Evolutionary conservation across 2,888 invertebrate genomes (phyloP), one percentile per base, ranked within the genome.

Genomic region (Netelia virgata): DNA sequence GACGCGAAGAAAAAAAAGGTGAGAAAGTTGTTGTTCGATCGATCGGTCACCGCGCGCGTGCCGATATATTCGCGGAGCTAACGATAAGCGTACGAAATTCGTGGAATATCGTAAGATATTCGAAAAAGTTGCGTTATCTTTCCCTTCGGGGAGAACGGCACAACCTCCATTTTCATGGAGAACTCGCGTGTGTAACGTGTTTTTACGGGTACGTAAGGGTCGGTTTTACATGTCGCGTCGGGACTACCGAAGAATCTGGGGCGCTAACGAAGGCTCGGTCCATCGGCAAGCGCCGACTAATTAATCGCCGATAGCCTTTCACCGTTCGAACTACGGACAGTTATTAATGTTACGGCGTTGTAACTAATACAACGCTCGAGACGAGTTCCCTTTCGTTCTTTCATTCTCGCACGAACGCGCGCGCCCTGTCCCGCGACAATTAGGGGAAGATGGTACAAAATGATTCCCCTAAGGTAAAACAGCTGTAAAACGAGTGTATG

Each of bases 271-370:
- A 84, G 79, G 84, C 61, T 68, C 72, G 73, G 61, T 10, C 72
- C 59, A 18, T n/a, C 43, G 77, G 64, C 87, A 89, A 89, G 90
- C 89, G 78, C 36, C 72, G 90, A 90, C 90, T 91, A 92, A 92
- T 91, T 91, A 92, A 92, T 92, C 89, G 91, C 87, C 90, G 90
- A 91, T 91, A 89, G 90, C 90, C 90, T 91, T 91, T 90, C 91
- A 89, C 88, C 28, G 70, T 53, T 61, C 61, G 61, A 53, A 47
- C 36, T 87, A 86, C 87, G 88, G 28, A 63, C 90, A 90, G 92
- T 93, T 93, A 93, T 92, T 92, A 93, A 93, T 92, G 93, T 89
- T 89, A 36, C 86, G 88, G 81, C 90, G 93, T 61, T 47, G 89
- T 90, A 91, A 92, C 90, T 92, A 93, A 93, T 92, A 92, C 92